Base-by-base conservation (phyloP, 2,888 invertebrate species). In the Petrolisthes manimaculis region DNA sequence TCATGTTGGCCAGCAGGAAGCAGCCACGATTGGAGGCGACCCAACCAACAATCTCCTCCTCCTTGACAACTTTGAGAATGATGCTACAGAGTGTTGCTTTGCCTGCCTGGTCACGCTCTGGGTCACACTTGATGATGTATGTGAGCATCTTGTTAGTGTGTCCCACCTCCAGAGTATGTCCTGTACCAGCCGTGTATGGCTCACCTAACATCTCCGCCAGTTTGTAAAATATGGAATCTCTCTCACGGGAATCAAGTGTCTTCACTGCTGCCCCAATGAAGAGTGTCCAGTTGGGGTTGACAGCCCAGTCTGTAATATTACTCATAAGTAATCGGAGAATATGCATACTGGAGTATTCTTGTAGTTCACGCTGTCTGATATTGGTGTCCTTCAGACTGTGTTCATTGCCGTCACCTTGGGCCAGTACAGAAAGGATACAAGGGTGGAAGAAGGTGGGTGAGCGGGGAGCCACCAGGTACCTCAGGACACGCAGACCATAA, bases 381-480 rank as follows among this genome's bases (percentile, higher is more conserved):
- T 94, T 94, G 0, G 95, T 93, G 55, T 96, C 95, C 92, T 97
- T 97, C 93, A 97, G 97, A 83, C 95, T 96, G 18, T 94, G 94
- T 14, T 95, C 95, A 92, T 95, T 95, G 56, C 94, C 94, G 91
- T 97, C 95, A 0, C 97, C 98, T 90, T 95, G 94, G 91, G 96
- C 95, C 18, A 99, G 94, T 92, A 95, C 95, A 71, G 95, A 94
- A 2, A 96, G 95, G 83, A 97, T 95, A 88, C 94, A 94, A 0
- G 98, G 98, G 93, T 97, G 97, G 92, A 98, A 98, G 91, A 96
- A 95, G 83, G 95, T 94, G 0, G 95, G 94, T 92, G 97, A 96
- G 75, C 96, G 95, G 0, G 97, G 97, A 78, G 96, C 96, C 18
- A 98, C 95, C 51, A 99, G 94, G 95, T 98, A 98, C 89, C 97